A percentile compares a stretch with the other conserved stretches of the same genome.
Evolutionary conservation across 1,140 invertebrate species (phyloP).

Genomic region (Antheraea pernyi): DNA sequence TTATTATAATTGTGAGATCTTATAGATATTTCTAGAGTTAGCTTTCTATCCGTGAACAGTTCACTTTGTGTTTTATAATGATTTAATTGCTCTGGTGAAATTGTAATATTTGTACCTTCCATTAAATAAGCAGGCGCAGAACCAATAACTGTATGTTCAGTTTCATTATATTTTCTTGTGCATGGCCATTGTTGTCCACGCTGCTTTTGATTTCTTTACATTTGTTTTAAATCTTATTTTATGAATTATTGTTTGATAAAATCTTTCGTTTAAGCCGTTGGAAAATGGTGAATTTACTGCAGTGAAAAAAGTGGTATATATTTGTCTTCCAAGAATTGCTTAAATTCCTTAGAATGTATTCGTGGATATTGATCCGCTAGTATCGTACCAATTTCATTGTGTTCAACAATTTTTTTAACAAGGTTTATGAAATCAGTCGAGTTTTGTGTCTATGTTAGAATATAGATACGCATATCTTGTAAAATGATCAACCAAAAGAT

Average conservation of each 20-base stretch:
- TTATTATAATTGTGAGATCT: constrained; percentile 9
- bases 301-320: not conserved
- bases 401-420: not conserved
- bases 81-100: not conserved
- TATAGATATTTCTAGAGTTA: not conserved
- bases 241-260: constrained; percentile 4
- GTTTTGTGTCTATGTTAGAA: constrained; percentile 16
- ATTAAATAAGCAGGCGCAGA: constrained; percentile 2
- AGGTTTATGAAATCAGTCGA: constrained; percentile 13
- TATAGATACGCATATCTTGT: constrained; percentile 8
- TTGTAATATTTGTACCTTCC: not conserved
- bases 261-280: not conserved
- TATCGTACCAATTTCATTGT: constrained; percentile 15
- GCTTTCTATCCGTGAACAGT: not conserved
- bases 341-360: constrained; percentile 18
- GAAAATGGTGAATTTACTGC: constrained; percentile 14
- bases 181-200: constrained; percentile 5
- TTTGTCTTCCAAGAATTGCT: not conserved
- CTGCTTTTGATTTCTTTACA: not conserved
- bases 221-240: constrained; percentile 7
- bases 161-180: constrained; percentile 2
- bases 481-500: constrained; percentile 6
- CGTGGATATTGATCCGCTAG: constrained; percentile 17
- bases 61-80: not conserved
- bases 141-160: constrained; percentile 1